A percentile compares a stretch with the other conserved stretches of the same genome.
These are phyloP conservation scores for Tortricodes alternella DNA, from an alignment of 2,888 invertebrate species.

Conservation along the genomic window DNA sequence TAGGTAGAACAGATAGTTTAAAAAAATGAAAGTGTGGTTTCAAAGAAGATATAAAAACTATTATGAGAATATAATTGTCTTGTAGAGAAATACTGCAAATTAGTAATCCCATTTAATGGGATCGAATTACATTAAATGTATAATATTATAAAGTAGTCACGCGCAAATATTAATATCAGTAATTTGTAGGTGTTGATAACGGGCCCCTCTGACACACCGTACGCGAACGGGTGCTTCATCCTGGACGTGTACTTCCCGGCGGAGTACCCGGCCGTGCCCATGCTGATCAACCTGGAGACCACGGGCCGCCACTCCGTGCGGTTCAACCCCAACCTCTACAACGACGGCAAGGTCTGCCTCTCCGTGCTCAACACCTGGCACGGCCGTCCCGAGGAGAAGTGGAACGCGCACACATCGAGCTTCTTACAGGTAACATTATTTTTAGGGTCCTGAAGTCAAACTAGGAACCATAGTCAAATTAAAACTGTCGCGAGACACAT, in stretches of 20 bases:
- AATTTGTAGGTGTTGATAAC: conserved; percentile 91
- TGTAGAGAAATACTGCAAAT: too few species aligned
- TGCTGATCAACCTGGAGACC: conserved; percentile 95
- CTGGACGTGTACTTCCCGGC: conserved; percentile 96
- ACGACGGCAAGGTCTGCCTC: conserved; percentile 96
- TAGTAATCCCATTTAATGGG: too few species aligned
- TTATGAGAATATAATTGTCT: too few species aligned
- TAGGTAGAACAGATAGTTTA: too few species aligned
- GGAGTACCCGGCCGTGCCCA: conserved; percentile 91
- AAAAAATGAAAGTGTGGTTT: too few species aligned
- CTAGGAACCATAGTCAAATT: too few species aligned
- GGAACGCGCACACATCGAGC: conserved; percentile 97
- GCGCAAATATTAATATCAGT: too few species aligned
- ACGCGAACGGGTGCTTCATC: conserved; percentile 95
- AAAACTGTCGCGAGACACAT: too few species aligned
- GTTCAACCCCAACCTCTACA: conserved; percentile 96
- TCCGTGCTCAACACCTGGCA: conserved; percentile 98
- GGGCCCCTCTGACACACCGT: conserved; percentile 95
- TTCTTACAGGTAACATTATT: conserved; percentile 90
- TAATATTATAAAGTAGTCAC: too few species aligned
- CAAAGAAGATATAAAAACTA: too few species aligned
- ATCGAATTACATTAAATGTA: too few species aligned
- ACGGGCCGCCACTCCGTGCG: conserved; percentile 94
- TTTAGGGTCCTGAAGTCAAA: too few species aligned
- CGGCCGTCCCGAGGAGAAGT: conserved; percentile 97